A percentile compares a stretch with the other conserved stretches of the same genome.
phyloP scores from a whole-genome alignment of 2,797 vertebrate genomes.

The Dallia pectoralis region DNA sequence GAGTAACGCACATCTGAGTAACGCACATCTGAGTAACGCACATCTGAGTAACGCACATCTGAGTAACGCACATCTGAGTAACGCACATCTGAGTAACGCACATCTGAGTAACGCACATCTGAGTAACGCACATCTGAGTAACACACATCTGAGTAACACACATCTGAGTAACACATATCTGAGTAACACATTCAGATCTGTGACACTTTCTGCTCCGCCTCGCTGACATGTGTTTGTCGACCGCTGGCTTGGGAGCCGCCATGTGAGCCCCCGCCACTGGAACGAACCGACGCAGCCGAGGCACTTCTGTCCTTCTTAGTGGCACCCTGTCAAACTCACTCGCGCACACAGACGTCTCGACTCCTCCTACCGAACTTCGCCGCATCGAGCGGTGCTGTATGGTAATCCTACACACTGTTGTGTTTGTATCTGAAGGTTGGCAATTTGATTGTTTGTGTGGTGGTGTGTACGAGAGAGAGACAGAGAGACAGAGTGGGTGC shows the following conservation, averaged over 20 bases:
- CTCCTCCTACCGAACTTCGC: slow-evolving; percentile 27
- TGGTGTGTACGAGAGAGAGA: too few species aligned
- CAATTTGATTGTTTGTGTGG: slow-evolving; percentile 26
- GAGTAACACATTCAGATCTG: slow-evolving; percentile 63
- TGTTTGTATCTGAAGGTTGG: slow-evolving; percentile 7
- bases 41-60: too few species aligned
- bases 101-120: too few species aligned
- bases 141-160: too few species aligned
- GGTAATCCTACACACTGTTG: slow-evolving; percentile 23
- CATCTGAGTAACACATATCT: too few species aligned
- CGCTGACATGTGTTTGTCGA: slow-evolving; percentile 59
- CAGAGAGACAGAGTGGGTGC: too few species aligned
- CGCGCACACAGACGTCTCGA: background rate
- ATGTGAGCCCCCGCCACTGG: slow-evolving; percentile 19
- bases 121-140: too few species aligned
- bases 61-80: too few species aligned
- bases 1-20: too few species aligned
- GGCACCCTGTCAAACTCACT: slow-evolving; percentile 10
- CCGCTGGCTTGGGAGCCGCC: slow-evolving; percentile 47
- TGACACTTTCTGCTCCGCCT: slow-evolving; percentile 58
- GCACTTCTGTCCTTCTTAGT: slow-evolving; percentile 28
- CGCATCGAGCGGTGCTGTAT: background rate
- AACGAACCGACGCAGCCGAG: background rate
- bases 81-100: too few species aligned
- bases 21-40: too few species aligned